A percentile compares a stretch with the other conserved stretches of the same genome.
These are phyloP conservation scores for Sitta carolinensis DNA, from an alignment of 2,797 vertebrate genomes.

Conservation along the genomic window DNA sequence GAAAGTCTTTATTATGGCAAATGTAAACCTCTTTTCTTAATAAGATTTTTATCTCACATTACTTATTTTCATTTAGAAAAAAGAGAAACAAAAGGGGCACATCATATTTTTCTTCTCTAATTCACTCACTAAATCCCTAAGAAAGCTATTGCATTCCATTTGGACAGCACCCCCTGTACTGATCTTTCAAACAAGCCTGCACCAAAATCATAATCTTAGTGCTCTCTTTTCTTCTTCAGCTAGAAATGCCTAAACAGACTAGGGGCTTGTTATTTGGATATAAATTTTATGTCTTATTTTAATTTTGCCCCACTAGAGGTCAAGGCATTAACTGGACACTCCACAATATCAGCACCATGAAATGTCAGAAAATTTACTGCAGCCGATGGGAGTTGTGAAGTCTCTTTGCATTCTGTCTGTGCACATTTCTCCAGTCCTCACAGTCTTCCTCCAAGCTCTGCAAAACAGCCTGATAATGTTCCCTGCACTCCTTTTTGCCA, in stretches of 20 bases:
- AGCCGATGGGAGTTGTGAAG: accelerated
- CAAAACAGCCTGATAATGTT: not conserved
- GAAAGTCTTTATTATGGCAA: not conserved
- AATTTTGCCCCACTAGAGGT: not conserved
- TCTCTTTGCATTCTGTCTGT: not conserved
- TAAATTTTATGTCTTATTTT: not conserved
- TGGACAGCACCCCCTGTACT: not conserved
- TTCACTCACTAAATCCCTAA: not conserved
- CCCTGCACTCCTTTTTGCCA: not conserved
- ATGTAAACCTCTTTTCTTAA: not conserved
- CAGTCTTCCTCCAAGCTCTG: not conserved
- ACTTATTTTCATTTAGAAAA: not conserved
- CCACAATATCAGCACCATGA: not conserved
- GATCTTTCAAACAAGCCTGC: not conserved
- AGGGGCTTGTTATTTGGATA: not conserved
- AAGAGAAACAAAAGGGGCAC: not conserved
- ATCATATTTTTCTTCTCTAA: not conserved
- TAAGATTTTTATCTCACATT: not conserved
- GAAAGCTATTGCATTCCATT: not conserved
- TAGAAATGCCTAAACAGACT: not conserved
- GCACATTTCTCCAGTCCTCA: not conserved
- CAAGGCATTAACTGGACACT: not conserved
- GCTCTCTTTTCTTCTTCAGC: not conserved
- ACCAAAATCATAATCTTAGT: not conserved
- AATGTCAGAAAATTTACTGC: not conserved